Evolutionary conservation across 1,140 invertebrate species (phyloP).

Genomic region (Trinorchestia longiramus): DNA sequence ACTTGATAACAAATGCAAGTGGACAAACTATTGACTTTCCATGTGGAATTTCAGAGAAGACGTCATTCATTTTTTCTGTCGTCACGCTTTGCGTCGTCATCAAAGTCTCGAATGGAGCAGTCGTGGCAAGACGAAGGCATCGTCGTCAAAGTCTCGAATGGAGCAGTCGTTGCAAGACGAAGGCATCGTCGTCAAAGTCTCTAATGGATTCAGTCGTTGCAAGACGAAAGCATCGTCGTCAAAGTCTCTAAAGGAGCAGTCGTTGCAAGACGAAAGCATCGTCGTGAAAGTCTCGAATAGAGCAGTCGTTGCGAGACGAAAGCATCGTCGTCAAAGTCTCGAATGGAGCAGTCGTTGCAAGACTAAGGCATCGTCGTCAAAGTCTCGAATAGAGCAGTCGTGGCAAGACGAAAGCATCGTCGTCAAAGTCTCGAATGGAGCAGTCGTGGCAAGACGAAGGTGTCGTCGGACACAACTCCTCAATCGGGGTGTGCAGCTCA

Average conservation of each 20-base stretch:
- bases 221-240: background rate
- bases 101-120: too few species aligned
- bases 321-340: too few species aligned
- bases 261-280: too few species aligned
- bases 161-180: background rate
- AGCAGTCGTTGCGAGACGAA: too few species aligned
- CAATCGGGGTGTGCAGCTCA: slow-evolving; percentile 38
- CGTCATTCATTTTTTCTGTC: too few species aligned
- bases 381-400: background rate
- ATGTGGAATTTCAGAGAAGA: too few species aligned
- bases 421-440: background rate
- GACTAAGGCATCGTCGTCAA: background rate
- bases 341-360: background rate
- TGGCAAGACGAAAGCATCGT: background rate
- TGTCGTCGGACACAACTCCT: background rate
- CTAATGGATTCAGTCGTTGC: background rate
- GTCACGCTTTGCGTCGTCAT: too few species aligned
- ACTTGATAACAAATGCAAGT: too few species aligned
- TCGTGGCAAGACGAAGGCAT: too few species aligned
- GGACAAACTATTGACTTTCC: too few species aligned
- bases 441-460: background rate
- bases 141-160: too few species aligned
- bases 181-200: background rate
- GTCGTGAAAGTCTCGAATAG: too few species aligned
- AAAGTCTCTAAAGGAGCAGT: background rate